Conservation (phyloP, 1,140 invertebrate species). For the Probaryconus sp. region DNA sequence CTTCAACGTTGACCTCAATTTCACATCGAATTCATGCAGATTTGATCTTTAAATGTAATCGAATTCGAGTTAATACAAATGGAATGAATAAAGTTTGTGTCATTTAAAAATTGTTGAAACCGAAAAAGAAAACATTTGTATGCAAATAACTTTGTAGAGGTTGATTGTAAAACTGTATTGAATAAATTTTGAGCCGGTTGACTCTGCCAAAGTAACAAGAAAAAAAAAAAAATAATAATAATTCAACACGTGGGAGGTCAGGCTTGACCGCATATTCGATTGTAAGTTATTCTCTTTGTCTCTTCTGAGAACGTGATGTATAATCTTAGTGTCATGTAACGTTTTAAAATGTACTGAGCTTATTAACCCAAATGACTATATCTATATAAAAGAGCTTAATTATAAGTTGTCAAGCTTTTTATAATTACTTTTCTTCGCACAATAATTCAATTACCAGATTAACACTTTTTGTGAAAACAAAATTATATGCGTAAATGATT, state of each 20-base stretch:
- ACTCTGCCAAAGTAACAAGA: neutral
- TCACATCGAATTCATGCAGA: too few relatives aligned
- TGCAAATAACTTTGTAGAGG: too few relatives aligned
- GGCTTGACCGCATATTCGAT: constrained; percentile 20
- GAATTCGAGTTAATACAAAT: too few relatives aligned
- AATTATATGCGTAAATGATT: too few relatives aligned
- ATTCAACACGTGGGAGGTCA: constrained; percentile 33
- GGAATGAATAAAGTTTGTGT: too few relatives aligned
- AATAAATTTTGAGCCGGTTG: constrained; percentile 12
- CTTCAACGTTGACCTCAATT: too few relatives aligned
- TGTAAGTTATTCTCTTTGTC: constrained; percentile 27
- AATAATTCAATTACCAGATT: neutral
- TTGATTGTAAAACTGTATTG: too few relatives aligned
- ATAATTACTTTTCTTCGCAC: neutral
- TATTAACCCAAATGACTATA: constrained; percentile 28
- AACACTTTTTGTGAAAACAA: too few relatives aligned
- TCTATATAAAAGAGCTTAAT: constrained; percentile 28
- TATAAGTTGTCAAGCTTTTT: constrained; percentile 13
- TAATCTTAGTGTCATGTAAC: constrained; percentile 38
- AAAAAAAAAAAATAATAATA: constrained; percentile 15
- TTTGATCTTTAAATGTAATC: too few relatives aligned
- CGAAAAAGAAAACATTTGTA: too few relatives aligned
- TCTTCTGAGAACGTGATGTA: constrained; percentile 38
- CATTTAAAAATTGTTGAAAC: too few relatives aligned
- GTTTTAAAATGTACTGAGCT: constrained; percentile 21